Conservation (phyloP, 2,797 vertebrate genomes). For the Pteropus rufus region DNA sequence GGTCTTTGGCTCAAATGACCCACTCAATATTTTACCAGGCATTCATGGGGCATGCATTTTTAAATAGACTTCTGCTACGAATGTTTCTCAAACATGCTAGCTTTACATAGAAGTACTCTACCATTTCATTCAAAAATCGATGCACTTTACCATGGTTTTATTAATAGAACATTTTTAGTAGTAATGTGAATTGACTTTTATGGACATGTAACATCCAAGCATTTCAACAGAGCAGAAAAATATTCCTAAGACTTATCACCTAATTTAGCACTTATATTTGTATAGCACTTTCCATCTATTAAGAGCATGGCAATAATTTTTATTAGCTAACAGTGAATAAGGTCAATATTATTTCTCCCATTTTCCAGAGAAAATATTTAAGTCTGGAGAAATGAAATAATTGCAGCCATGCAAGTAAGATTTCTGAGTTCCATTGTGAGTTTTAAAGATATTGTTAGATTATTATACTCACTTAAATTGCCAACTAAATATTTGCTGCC, state of each 20-base stretch:
- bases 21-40: neutral
- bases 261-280: slow-evolving; percentile 45
- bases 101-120: neutral
- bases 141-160: neutral
- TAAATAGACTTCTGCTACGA: neutral
- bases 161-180: neutral
- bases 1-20: neutral
- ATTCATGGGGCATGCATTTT: neutral
- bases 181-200: neutral
- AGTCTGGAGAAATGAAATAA: neutral
- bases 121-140: slow-evolving; percentile 22
- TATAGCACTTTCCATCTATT: slow-evolving; percentile 4
- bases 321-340: neutral
- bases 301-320: slow-evolving; percentile 4
- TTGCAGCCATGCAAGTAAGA: neutral
- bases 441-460: neutral
- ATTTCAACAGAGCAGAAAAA: slow-evolving; percentile 41
- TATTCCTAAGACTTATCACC: neutral
- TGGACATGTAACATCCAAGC: neutral
- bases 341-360: slow-evolving; percentile 17
- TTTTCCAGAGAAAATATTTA: slow-evolving; percentile 32
- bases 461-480: neutral
- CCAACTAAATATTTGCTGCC: neutral
- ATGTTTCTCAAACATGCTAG: neutral
- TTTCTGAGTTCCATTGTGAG: neutral